Conservation (phyloP, 1,140 invertebrate species). For the Drosophila arizonae region DNA sequence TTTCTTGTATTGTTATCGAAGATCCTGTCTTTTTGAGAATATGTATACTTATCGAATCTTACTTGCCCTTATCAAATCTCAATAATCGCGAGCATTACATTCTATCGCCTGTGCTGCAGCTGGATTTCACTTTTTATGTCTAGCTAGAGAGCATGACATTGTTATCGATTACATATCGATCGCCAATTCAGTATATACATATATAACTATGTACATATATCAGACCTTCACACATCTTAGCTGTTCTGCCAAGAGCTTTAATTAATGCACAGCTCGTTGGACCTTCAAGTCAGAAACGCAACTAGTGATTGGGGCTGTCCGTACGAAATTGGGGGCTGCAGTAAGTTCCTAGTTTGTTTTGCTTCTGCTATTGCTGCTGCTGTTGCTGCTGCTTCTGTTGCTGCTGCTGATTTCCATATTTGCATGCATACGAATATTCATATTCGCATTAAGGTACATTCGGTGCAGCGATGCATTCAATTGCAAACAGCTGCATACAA, state of each 20-base stretch:
- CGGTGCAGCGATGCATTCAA: slow-evolving; percentile 49
- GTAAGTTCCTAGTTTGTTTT: background rate
- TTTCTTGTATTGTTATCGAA: too few relatives aligned
- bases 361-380: too few relatives aligned
- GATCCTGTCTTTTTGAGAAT: too few relatives aligned
- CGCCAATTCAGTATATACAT: background rate
- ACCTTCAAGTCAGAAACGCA: background rate
- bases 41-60: too few relatives aligned
- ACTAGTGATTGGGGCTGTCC: background rate
- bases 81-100: too few relatives aligned
- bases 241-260: slow-evolving; percentile 8
- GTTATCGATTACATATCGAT: slow-evolving; percentile 9
- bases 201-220: background rate
- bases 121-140: too few relatives aligned
- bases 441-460: slow-evolving; percentile 41
- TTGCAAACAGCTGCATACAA: slow-evolving; percentile 37
- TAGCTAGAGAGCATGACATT: too few relatives aligned
- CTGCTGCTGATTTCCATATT: slow-evolving; percentile 32
- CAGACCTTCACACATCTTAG: background rate
- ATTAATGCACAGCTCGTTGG: slow-evolving; percentile 16
- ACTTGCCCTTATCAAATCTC: too few relatives aligned
- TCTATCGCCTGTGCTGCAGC: too few relatives aligned
- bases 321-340: background rate
- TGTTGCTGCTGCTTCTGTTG: background rate
- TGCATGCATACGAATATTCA: slow-evolving; percentile 39